Evolutionary conservation across 2,797 vertebrate species (phyloP), one percentile per base, ranked within the genome.

Genomic region (Gephyroberyx darwinii): DNA sequence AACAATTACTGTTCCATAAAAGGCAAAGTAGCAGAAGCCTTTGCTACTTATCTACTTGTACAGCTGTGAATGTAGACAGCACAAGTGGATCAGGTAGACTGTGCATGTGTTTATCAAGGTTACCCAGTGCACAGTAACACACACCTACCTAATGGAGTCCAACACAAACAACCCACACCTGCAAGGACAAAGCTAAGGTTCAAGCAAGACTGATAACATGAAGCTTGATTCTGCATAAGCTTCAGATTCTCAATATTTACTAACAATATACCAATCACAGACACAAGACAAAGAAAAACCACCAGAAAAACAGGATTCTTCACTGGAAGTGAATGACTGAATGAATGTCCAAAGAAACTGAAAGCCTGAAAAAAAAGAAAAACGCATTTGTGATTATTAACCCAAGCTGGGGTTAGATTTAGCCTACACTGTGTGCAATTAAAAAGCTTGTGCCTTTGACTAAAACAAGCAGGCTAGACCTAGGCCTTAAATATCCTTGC

Each of bases 121-220:
- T 26, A 26, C 26, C 26, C 26, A 26, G 26, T 26, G 16, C 53
- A 55, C 26, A 55, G 14, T 31, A 5, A 55, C 53, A 55, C 53
- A 33, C 4, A 43, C 37, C 19, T 22, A 22, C 13, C 6, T 16
- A 43, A 26, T 22, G 8, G n/a, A 39, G 56, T 54, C 19, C 37
- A 59, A 41, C 20, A 60, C 39, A 43, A 55, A 55, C 53, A 55
- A 9, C 30, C 12, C 14, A 33, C 14, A 55, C 53, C 30, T 55
- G 53, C 30, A 55, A 55, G 53, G 26, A 55, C 53, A 55, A 55
- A 17, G 53, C 53, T 9, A 33, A n/a, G 12, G 20, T 33, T 65
- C 55, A 58, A 70, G 43, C 53, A 58, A 5, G 45, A 59, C 31
- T 30, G 37, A 74, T 30, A 74, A 50, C 26, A 47, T 45, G 7